phyloP scores from a whole-genome alignment of 2,888 invertebrate genomes.

The Lingula anatina region DNA sequence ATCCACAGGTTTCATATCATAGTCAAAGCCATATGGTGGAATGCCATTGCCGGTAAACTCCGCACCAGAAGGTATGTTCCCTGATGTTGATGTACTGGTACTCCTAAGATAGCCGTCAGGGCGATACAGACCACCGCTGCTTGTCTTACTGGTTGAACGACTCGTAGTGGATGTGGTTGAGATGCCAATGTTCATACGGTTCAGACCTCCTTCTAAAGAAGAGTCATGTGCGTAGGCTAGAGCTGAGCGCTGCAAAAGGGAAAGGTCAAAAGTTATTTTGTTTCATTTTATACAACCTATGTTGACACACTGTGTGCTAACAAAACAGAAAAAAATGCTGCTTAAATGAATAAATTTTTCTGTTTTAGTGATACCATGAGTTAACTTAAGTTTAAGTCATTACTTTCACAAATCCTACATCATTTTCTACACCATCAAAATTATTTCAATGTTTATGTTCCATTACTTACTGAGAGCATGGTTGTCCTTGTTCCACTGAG shows the following conservation, averaged over 20 bases:
- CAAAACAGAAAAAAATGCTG: constrained; percentile 13
- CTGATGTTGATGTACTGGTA: constrained; percentile 46
- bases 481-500: too few relatives aligned
- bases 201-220: constrained; percentile 44
- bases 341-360: too few relatives aligned
- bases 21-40: constrained; percentile 35
- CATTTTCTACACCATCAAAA: too few relatives aligned
- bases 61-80: constrained; percentile 20
- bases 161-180: constrained; percentile 93
- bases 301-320: constrained; percentile 16
- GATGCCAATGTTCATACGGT: constrained; percentile 67
- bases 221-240: constrained; percentile 68
- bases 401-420: too few relatives aligned
- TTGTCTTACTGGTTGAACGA: constrained; percentile 81
- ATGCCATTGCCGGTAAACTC: constrained; percentile 23
- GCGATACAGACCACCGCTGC: constrained; percentile 81
- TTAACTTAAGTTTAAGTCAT: too few relatives aligned
- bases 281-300: not conserved
- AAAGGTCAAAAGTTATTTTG: not conserved
- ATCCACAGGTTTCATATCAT: constrained; percentile 17
- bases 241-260: constrained; percentile 63
- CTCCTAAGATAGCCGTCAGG: constrained; percentile 43
- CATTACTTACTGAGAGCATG: too few relatives aligned
- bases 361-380: too few relatives aligned
- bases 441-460: too few relatives aligned